A percentile compares a stretch with the other conserved stretches of the same genome.
These are phyloP conservation scores for Scalopus aquaticus DNA, from an alignment of 2,113 vertebrate genomes.

Conservation along the genomic window DNA sequence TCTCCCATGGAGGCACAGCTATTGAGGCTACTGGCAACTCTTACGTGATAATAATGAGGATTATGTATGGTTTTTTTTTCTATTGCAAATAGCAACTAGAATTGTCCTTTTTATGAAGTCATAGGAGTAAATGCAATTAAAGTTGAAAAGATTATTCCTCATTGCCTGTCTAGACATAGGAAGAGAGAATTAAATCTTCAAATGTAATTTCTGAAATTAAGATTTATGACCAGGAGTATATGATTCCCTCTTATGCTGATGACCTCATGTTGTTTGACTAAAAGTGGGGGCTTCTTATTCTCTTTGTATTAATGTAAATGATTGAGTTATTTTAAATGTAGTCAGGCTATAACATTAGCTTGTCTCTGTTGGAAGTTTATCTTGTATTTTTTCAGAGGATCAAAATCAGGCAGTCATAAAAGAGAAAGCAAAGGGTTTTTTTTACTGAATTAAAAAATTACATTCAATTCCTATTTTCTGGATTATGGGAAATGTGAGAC, in stretches of 20 bases:
- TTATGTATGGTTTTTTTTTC: constrained; percentile 31
- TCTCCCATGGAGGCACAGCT: neutral
- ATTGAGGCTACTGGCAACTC: constrained; percentile 27
- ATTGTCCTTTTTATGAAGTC: constrained; percentile 53
- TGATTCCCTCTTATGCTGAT: constrained; percentile 68
- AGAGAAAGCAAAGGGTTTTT: neutral
- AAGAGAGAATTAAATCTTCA: constrained; percentile 72
- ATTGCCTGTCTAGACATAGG: constrained; percentile 71
- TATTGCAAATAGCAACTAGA: constrained; percentile 57
- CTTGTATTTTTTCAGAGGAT: constrained; percentile 39
- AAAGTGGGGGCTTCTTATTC: constrained; percentile 47
- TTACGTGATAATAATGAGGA: constrained; percentile 58
- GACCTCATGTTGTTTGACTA: constrained; percentile 73
- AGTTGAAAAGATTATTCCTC: constrained; percentile 72
- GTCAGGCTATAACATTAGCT: constrained; percentile 28
- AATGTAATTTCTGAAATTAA: constrained; percentile 81
- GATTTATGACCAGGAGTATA: constrained; percentile 75
- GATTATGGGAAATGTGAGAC: constrained; percentile 54
- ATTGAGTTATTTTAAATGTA: constrained; percentile 58
- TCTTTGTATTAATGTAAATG: constrained; percentile 23
- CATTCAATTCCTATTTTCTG: constrained; percentile 60
- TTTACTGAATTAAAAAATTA: constrained; percentile 53
- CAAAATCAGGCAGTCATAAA: neutral
- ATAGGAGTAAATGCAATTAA: constrained; percentile 72
- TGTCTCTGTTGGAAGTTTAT: constrained; percentile 36